A percentile compares a stretch with the other conserved stretches of the same genome.
Conservation (phyloP, 2,113 vertebrate genomes). For the Sciurus niger region DNA sequence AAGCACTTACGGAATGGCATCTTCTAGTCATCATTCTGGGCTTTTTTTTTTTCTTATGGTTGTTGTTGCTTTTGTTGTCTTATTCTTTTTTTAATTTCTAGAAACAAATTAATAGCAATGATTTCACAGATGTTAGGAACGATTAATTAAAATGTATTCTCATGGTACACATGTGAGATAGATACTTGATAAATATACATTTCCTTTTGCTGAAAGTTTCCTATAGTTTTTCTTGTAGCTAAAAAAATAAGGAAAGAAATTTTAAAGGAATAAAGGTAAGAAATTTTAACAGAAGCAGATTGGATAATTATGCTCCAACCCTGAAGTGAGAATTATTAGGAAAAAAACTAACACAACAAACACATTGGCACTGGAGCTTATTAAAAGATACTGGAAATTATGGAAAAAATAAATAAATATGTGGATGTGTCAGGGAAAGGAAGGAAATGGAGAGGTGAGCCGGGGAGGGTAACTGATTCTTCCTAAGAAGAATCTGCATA, state of each 20-base stretch:
- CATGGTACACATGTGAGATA: too few species aligned
- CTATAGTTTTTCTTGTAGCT: background rate
- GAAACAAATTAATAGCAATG: background rate
- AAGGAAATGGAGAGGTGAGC: background rate
- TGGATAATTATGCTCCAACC: background rate
- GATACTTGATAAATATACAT: background rate
- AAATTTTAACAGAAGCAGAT: background rate
- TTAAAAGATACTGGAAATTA: background rate
- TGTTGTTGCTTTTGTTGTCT: too few species aligned
- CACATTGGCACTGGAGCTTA: background rate
- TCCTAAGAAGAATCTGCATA: background rate
- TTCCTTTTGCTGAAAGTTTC: background rate
- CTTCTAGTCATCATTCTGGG: background rate
- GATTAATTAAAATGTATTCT: slow-evolving; percentile 1
- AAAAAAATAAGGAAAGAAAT: background rate
- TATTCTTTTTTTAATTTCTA: background rate
- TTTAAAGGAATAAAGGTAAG: background rate
- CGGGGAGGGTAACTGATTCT: background rate
- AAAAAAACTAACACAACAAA: background rate
- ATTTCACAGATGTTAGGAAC: background rate
- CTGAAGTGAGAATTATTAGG: background rate
- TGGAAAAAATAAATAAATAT: background rate
- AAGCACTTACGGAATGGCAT: background rate
- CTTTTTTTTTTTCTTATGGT: background rate
- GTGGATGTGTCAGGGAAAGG: background rate